Conservation (phyloP, 2,797 vertebrate genomes). For the Channallabes apus region DNA sequence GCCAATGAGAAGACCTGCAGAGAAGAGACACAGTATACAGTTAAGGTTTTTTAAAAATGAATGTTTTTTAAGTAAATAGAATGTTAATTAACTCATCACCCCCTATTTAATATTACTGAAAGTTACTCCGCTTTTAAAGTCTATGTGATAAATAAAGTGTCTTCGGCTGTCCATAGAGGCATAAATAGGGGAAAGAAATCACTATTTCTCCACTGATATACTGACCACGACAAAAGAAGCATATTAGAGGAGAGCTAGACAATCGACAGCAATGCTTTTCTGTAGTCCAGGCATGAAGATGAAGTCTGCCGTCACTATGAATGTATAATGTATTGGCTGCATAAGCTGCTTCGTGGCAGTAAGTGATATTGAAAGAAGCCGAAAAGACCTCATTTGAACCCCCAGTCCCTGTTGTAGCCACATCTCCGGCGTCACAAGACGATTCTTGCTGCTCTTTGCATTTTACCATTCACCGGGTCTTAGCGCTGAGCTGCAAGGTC, state of each 20-base stretch:
- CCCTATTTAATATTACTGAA: not conserved
- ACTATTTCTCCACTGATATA: not conserved
- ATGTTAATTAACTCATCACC: not conserved
- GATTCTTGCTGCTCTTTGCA: conserved; percentile 61
- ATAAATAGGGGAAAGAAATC: not conserved
- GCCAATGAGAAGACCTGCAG: conserved; percentile 88
- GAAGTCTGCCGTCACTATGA: not conserved
- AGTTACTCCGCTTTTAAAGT: not conserved
- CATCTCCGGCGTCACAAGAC: conserved; percentile 13
- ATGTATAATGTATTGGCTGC: not conserved
- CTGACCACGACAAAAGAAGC: not conserved
- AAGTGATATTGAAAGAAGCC: conserved; percentile 19
- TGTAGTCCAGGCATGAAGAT: not conserved
- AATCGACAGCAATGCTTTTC: not conserved
- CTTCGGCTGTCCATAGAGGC: not conserved
- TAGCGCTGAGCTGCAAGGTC: conserved; percentile 68
- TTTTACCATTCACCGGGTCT: conserved; percentile 67
- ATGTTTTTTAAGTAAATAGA: no score
- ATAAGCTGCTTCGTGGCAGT: conserved; percentile 25
- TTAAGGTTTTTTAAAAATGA: not conserved
- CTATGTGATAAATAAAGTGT: not conserved
- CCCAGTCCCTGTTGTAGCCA: not conserved
- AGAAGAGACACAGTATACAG: not conserved
- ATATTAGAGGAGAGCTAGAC: not conserved
- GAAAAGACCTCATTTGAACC: conserved; percentile 36